Base-by-base conservation (phyloP, 2,797 vertebrate genomes). In the Gambusia yucatana region DNA sequence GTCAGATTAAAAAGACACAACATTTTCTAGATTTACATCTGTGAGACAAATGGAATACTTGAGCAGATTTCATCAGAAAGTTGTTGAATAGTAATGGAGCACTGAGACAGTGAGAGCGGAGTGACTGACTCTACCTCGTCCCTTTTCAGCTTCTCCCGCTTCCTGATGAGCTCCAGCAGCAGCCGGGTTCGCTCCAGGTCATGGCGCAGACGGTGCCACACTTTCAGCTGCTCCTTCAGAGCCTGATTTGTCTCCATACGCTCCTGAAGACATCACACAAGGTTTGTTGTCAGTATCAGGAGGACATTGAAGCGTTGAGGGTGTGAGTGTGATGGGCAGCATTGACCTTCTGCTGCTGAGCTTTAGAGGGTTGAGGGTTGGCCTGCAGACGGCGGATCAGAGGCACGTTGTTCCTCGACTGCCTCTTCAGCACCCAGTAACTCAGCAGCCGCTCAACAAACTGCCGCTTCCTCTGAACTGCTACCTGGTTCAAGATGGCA, bases 371-470 rank as follows among this genome's bases (percentile, higher is more conserved):
- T 88, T 97, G 97, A 81, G 97, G 95, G 91, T 96, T 97, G 87
- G 98, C 97, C 89, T 99, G 98, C 13, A 99, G 96, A 44, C 98
- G 95, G 88, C 98, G 95, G 88, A 99, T 96, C 76, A 99, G 95
- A 1, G 98, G 98, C n/a, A 98, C 97, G 6, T 98, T 98, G 57
- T 99, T 99, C 85, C 98, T 96, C 0, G 98, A 98, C 90, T 98
- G 97, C 78, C 98, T 96, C 90, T 99, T 99, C 86, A 99, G 96
- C 77, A 97, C 94, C 98, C 98, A 99, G 95, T 98, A 99, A 95
- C 97, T 98, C 89, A 99, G 95, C 6, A 98, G 96, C 33, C 96
- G 94, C 93, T 99, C 98, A 6, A 99, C 97, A 79, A 99, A 99
- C 73, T 93, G 94, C 78, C 97, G 98, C 96, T 99, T 99, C 94